phyloP scores from a whole-genome alignment of 2,797 vertebrate genomes.

The Dipus sagitta region DNA sequence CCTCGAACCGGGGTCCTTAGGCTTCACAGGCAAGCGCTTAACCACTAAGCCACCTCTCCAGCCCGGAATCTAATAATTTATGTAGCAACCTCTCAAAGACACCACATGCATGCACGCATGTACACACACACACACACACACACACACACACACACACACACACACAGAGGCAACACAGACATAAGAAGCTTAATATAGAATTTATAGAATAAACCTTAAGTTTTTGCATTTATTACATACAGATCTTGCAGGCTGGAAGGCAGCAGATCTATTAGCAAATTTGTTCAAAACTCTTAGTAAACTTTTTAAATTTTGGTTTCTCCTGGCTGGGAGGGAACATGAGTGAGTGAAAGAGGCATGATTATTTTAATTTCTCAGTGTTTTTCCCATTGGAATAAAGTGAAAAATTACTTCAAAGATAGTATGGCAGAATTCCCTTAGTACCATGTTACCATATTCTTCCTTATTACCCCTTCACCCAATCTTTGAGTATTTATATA shows the following conservation, averaged over 20 bases:
- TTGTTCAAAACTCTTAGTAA: slow-evolving; percentile 52
- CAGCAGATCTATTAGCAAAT: background rate
- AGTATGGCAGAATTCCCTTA: background rate
- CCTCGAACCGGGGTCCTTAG: too few relatives aligned
- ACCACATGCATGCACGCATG: too few relatives aligned
- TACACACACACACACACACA: background rate
- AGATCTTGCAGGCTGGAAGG: background rate
- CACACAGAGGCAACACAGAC: background rate
- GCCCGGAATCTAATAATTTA: background rate
- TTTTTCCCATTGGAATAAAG: slow-evolving; percentile 19
- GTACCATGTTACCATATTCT: background rate
- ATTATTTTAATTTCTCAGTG: background rate
- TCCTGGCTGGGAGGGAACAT: too few relatives aligned
- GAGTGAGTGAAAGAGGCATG: background rate
- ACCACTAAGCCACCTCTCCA: too few relatives aligned
- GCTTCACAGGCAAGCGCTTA: too few relatives aligned
- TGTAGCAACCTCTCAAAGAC: background rate
- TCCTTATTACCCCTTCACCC: background rate
- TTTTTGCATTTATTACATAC: slow-evolving; percentile 26
- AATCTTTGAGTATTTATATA: slow-evolving; percentile 8
- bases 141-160: background rate
- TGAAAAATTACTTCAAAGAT: slow-evolving; percentile 27
- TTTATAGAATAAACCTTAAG: background rate
- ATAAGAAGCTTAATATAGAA: too few relatives aligned
- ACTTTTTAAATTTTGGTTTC: background rate